These are phyloP conservation scores for Drosophila lutescens DNA, from an alignment of 2,888 invertebrate species.

Conservation along the genomic window DNA sequence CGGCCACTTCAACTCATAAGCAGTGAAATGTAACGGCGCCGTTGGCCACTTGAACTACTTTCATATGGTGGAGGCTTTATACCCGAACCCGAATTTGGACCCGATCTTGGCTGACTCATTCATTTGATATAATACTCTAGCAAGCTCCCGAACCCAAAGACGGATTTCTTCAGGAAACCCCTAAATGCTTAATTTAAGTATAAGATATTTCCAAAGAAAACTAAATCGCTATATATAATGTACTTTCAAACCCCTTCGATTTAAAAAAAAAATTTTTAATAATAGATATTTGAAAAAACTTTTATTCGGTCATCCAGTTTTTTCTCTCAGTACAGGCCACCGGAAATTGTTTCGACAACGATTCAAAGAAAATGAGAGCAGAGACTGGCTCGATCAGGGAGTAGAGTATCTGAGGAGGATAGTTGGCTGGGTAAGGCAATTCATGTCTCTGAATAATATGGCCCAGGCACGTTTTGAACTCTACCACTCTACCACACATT, in stretches of 20 bases:
- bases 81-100: slow-evolving; percentile 3
- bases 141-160: too few relatives aligned
- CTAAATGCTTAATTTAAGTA: too few relatives aligned
- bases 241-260: too few relatives aligned
- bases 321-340: slow-evolving; percentile 12
- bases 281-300: too few relatives aligned
- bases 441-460: slow-evolving; percentile 65
- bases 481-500: slow-evolving; percentile 53
- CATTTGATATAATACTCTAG: neutral
- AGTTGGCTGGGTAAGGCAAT: neutral
- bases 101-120: slow-evolving; percentile 19
- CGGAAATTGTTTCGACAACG: slow-evolving; percentile 27
- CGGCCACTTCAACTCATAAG: slow-evolving; percentile 52
- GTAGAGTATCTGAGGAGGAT: neutral
- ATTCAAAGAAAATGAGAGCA: slow-evolving; percentile 21
- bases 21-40: slow-evolving; percentile 78
- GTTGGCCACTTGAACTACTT: slow-evolving; percentile 76
- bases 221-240: too few relatives aligned
- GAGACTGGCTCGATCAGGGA: slow-evolving; percentile 5
- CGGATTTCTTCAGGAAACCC: too few relatives aligned
- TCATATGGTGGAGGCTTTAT: slow-evolving; percentile 40
- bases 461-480: slow-evolving; percentile 74
- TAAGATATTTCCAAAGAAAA: too few relatives aligned
- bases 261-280: too few relatives aligned
- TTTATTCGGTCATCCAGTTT: too few relatives aligned